phyloP scores from a whole-genome alignment of 2,888 invertebrate species.

The Pteria penguin region DNA sequence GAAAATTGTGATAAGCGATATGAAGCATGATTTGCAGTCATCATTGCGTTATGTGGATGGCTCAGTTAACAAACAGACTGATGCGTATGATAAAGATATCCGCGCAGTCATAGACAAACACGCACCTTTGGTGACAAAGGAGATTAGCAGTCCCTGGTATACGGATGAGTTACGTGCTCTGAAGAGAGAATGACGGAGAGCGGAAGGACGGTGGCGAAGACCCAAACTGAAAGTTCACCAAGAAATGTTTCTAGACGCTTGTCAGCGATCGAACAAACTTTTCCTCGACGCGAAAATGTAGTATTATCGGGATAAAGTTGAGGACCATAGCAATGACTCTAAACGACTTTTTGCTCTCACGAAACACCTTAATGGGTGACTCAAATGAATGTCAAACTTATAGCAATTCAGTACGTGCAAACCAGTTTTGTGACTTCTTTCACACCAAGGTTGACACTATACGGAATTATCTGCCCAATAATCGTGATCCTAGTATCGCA shows the following conservation, averaged over 20 bases:
- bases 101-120: constrained; percentile 1
- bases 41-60: neutral
- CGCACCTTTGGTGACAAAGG: constrained; percentile 15
- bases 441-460: neutral
- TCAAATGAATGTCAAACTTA: neutral
- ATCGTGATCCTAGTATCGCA: neutral
- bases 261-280: constrained; percentile 4
- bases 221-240: neutral
- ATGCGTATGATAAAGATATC: neutral
- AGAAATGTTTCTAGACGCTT: constrained; percentile 2
- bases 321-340: neutral
- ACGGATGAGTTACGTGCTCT: constrained; percentile 1
- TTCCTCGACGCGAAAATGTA: neutral
- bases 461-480: neutral
- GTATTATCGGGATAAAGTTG: neutral
- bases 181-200: neutral
- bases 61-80: neutral
- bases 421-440: constrained; percentile 16
- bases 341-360: constrained; percentile 7
- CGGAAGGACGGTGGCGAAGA: neutral
- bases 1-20: neutral
- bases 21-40: neutral
- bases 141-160: constrained; percentile 2
- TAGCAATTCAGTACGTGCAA: neutral
- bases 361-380: constrained; percentile 13